phyloP scores from a whole-genome alignment of 2,113 vertebrate species.

The Apteryx owenii region DNA sequence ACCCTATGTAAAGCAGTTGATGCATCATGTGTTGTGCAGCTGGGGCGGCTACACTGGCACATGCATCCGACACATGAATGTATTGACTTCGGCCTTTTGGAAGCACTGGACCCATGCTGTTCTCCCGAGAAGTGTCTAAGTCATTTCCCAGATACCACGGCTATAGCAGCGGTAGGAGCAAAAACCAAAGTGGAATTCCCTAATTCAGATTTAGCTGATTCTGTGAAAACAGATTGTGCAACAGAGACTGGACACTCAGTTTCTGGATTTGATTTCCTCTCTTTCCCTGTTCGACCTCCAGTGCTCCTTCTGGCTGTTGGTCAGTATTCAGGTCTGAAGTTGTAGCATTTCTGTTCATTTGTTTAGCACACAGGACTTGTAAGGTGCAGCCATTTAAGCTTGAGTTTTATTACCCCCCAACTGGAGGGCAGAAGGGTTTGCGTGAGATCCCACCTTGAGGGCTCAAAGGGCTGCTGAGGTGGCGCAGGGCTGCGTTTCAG shows the following conservation, averaged over 20 bases:
- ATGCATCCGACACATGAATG: constrained; percentile 57
- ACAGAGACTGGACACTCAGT: not conserved
- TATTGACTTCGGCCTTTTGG: constrained; percentile 58
- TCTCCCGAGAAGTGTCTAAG: constrained; percentile 35
- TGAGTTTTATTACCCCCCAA: not conserved
- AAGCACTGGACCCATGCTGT: constrained; percentile 46
- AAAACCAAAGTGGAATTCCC: constrained; percentile 20
- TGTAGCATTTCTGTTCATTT: not conserved
- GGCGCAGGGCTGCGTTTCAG: not conserved
- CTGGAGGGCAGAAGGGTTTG: not conserved
- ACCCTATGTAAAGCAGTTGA: constrained; percentile 67
- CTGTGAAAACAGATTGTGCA: constrained; percentile 14
- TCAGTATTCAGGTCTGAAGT: not conserved
- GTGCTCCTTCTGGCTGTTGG: not conserved
- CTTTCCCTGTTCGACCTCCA: not conserved
- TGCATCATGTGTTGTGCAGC: constrained; percentile 74
- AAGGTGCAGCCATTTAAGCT: not conserved
- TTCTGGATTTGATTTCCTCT: constrained; percentile 70
- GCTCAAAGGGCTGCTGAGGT: not conserved
- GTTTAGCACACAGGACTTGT: not conserved
- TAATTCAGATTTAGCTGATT: constrained; percentile 9
- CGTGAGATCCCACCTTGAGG: not conserved
- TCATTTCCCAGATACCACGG: constrained; percentile 44
- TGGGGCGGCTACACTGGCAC: constrained; percentile 36
- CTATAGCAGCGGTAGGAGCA: not conserved